Conservation (phyloP, 2,797 vertebrate genomes). For the Melanotaenia pygmaea region DNA sequence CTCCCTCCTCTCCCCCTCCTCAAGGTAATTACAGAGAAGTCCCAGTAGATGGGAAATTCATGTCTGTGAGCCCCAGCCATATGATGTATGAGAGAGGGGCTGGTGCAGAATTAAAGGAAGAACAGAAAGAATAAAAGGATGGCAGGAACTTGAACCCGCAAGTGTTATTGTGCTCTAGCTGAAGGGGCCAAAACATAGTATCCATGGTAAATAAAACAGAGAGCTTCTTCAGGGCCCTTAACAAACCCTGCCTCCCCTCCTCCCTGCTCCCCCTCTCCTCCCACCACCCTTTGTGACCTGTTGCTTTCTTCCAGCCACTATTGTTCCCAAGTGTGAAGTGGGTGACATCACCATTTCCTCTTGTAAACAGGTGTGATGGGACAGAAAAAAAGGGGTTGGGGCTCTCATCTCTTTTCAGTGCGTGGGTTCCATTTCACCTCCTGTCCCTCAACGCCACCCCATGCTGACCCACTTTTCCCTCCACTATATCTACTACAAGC, state of each 20-base stretch:
- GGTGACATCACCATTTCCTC: constrained; percentile 85
- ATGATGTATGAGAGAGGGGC: constrained; percentile 73
- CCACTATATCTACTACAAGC: background rate
- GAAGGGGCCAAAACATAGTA: constrained; percentile 75
- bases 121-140: constrained; percentile 55
- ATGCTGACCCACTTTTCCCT: background rate
- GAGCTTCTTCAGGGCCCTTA: constrained; percentile 62
- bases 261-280: background rate
- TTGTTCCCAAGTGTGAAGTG: constrained; percentile 72
- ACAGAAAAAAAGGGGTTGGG: constrained; percentile 32
- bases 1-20: constrained; percentile 42
- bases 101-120: constrained; percentile 57
- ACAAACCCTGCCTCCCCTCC: constrained; percentile 16
- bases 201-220: constrained; percentile 80
- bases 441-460: constrained; percentile 35
- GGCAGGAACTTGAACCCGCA: constrained; percentile 77
- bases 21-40: constrained; percentile 84
- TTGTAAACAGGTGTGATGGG: constrained; percentile 85
- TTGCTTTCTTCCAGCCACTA: constrained; percentile 78
- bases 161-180: constrained; percentile 78
- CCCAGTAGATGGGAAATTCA: constrained; percentile 85
- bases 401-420: constrained; percentile 58
- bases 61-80: constrained; percentile 74
- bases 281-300: constrained; percentile 64
- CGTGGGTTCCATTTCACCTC: constrained; percentile 77